Evolutionary conservation across 2,888 invertebrate genomes (phyloP).

Genomic region (Drosophila melanocephala): DNA sequence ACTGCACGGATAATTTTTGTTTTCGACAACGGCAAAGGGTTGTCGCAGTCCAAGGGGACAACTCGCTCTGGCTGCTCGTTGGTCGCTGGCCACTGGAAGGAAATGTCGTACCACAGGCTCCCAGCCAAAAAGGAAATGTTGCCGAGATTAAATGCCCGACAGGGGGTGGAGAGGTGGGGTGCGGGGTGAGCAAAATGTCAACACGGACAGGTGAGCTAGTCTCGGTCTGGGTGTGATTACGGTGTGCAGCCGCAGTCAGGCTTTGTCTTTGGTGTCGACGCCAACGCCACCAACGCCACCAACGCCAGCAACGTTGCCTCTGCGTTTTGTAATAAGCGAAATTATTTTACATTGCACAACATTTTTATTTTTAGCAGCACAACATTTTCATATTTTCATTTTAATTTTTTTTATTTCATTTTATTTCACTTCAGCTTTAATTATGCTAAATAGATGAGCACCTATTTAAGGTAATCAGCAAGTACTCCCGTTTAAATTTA

Average conservation of each 20-base stretch:
- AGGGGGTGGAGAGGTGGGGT: neutral
- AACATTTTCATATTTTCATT: neutral
- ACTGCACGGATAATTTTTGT: constrained; percentile 79
- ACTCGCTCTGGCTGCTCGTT: neutral
- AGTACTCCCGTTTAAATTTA: neutral
- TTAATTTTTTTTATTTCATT: neutral
- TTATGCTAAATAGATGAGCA: constrained; percentile 37
- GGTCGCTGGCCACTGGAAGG: constrained; percentile 58
- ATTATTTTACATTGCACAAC: constrained; percentile 68
- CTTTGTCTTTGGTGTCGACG: constrained; percentile 59
- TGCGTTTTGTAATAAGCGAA: constrained; percentile 67
- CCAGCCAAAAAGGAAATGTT: constrained; percentile 67
- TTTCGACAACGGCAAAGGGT: constrained; percentile 77
- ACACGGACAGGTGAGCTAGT: constrained; percentile 56
- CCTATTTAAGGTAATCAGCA: constrained; percentile 30
- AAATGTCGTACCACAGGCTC: constrained; percentile 74
- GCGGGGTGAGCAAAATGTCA: constrained; percentile 37
- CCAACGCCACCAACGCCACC: constrained; percentile 18
- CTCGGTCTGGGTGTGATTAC: constrained; percentile 66
- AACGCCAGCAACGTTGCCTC: constrained; percentile 19
- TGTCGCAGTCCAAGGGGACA: constrained; percentile 27
- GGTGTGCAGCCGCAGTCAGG: constrained; percentile 37
- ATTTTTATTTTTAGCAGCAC: constrained; percentile 13
- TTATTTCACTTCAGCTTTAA: constrained; percentile 32
- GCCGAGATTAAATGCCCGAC: constrained; percentile 71